phyloP scores from a whole-genome alignment of 2,113 vertebrate genomes.

The Tragelaphus buxtoni region DNA sequence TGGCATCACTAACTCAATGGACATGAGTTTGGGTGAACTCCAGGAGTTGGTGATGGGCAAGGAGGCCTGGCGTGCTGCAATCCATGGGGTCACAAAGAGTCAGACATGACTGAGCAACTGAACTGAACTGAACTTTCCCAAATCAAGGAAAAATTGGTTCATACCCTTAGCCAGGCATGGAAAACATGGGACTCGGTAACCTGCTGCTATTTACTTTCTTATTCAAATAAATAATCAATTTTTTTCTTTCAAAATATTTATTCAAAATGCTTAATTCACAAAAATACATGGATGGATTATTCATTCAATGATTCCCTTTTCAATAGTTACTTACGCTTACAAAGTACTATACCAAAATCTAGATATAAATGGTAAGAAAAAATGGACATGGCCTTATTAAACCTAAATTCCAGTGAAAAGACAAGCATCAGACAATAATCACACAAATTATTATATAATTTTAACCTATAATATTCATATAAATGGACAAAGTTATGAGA shows the following conservation, averaged over 20 bases:
- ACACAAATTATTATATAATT: background rate
- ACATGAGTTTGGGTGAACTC: background rate
- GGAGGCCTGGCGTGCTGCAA: background rate
- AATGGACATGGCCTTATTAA: background rate
- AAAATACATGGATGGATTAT: background rate
- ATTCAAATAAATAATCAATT: background rate
- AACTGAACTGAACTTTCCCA: background rate
- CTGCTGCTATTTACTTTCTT: background rate
- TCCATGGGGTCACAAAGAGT: background rate
- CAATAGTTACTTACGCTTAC: background rate
- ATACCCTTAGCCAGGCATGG: background rate
- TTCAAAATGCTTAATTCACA: background rate
- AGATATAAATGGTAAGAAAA: background rate
- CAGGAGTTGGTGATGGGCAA: background rate
- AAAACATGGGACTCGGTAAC: background rate
- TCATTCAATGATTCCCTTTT: background rate
- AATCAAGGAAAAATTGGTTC: background rate
- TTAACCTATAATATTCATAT: background rate
- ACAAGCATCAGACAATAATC: background rate
- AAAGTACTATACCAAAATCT: background rate
- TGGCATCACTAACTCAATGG: background rate
- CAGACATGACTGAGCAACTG: background rate
- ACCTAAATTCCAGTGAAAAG: background rate
- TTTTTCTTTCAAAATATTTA: background rate
- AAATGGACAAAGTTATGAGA: background rate